Base-by-base conservation (phyloP, 2,888 invertebrate genomes). In the Drosophila robusta region DNA sequence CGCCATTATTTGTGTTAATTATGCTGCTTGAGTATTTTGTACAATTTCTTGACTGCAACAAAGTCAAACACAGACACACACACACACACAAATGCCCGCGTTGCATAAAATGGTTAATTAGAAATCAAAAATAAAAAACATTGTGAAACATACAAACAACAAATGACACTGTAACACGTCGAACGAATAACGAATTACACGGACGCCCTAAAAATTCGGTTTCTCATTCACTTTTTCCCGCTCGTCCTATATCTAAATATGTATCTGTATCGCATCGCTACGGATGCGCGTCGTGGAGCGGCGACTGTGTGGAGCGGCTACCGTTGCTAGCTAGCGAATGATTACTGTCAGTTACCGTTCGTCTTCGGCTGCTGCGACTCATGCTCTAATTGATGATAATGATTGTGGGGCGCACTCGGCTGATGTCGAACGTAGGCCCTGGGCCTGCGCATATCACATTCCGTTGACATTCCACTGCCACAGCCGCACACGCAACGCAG, bases 291-390 rank as follows among this genome's bases (percentile, higher is more conserved):
- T 45, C 62, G 44, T 49, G 52, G 52, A 16, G 68, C 42, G 51
- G 73, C 26, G 44, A 63, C 61, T 62, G 54, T 69, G 78, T 80
- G 64, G 52, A 70, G 70, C 80, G 63, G 69, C 83, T 70, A 58
- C 80, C 77, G 80, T 80, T 73, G 83, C 87, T 86, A 81, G 74
- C 80, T 81, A 80, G 77, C 84, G 84, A 81, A 87, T 81, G 87
- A 74, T 83, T 72, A 70, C 80, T 67, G 80, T 76, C 78, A 52
- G 63, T 46, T 56, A 75, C 63, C 49, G 61, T 77, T 66, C 47
- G 54, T 49, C 49, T 50, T 36, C 41, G 41, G 49, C 16, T 47
- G 57, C 49, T 61, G 45, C 58, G 50, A 51, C 55, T 55, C 39
- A 58, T 73, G 64, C 45, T 76, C 57, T 64, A 76, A 71, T 73